Base-by-base conservation (phyloP, 2,797 vertebrate species). In the Linurgus olivaceus region DNA sequence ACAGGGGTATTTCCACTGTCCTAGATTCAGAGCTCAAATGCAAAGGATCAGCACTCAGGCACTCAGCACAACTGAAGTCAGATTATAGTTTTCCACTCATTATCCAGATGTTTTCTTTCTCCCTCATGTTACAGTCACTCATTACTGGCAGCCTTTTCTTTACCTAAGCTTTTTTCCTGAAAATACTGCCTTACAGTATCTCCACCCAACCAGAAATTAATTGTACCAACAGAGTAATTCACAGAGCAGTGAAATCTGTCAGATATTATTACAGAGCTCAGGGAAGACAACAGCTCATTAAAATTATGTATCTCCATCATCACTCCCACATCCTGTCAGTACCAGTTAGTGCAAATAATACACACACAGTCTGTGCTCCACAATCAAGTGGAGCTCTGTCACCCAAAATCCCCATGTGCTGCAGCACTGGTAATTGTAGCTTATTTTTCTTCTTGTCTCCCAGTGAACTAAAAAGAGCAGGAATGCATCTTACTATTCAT, bases 271-370 rank as follows among this genome's bases (percentile, higher is more conserved):
- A 55, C 73, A 70, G 79, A 91, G 65, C 80, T 91, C 82, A 88
- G 68, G 73, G 86, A 96, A 94, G 87, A 94, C 59, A 96, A 63
- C 70, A 72, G 78, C 91, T 96, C 95, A 95, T 97, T 96, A 94
- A 96, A 94, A 91, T 91, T 40, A 90, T 76, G 83, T 75, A n/a
- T 94, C 95, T 96, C 78, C 51, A 26, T 85, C 85, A 88, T 65
- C 81, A 65, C 86, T 90, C 54, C 87, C 76, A 37, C 70, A 74
- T 54, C 89, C 90, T 93, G 61, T 71, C 95, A 76, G 20, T 44
- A 74, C 4, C 58, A 50, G 61, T 87, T 93, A 78, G 44, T 31
- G 67, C 47, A 94, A 38, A 25, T 40, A 21, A 89, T 79, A 67
- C 45, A 79, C 3, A 1, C 58, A 14, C 21, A 57, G 87, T 35